Percentiles rank a stretch among this genome's conserved stretches.
These are phyloP conservation scores for Petrocephalus schoutedeni DNA, from an alignment of 2,797 vertebrate genomes.

Conservation along the genomic window DNA sequence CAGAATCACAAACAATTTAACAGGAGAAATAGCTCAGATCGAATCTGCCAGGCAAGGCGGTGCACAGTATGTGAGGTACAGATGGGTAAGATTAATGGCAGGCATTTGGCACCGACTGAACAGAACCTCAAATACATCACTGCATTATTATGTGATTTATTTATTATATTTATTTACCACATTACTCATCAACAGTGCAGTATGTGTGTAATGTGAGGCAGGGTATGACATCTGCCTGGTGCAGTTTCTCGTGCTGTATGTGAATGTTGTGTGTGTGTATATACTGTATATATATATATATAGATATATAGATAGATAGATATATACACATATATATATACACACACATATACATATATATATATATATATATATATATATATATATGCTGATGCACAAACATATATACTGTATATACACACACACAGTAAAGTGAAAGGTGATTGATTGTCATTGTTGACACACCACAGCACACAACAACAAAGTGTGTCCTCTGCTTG, in stretches of 20 bases:
- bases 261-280: background rate
- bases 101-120: background rate
- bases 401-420: too few species aligned
- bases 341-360: background rate
- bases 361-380: background rate
- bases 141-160: background rate
- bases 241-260: background rate
- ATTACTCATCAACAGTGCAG: background rate
- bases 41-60: background rate
- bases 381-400: too few species aligned
- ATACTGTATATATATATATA: background rate
- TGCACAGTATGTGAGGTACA: background rate
- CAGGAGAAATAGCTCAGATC: background rate
- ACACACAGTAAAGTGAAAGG: too few species aligned
- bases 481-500: too few species aligned
- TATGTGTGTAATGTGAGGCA: background rate
- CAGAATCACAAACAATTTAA: background rate
- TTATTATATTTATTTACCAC: background rate
- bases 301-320: background rate
- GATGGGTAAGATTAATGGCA: background rate
- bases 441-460: too few species aligned
- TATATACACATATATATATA: too few species aligned
- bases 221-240: background rate
- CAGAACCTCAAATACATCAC: background rate
- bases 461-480: too few species aligned